These are phyloP conservation scores for Andrena bicolor DNA, from an alignment of 2,888 invertebrate genomes.

Conservation along the genomic window DNA sequence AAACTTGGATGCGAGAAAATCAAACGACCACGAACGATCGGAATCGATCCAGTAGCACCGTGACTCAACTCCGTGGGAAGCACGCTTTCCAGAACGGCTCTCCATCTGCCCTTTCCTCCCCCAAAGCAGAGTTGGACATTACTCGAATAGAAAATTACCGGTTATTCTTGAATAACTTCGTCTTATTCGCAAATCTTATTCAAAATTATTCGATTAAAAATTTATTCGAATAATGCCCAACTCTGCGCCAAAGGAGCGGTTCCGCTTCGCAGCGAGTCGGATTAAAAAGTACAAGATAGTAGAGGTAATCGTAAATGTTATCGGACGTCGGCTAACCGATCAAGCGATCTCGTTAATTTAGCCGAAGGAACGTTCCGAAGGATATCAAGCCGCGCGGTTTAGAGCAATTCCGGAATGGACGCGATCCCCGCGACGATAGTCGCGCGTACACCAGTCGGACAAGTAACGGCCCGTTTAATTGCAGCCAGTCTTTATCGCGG, in stretches of 20 bases:
- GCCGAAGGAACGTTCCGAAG: background rate
- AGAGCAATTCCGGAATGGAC: constrained; percentile 10
- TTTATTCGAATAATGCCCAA: no score
- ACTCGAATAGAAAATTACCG: no score
- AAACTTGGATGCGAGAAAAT: constrained; percentile 25
- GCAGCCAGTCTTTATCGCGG: background rate
- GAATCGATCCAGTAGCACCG: constrained; percentile 16
- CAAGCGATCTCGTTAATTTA: constrained; percentile 16
- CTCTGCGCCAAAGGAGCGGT: background rate
- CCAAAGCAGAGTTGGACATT: no score
- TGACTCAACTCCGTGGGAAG: no score
- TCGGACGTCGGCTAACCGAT: constrained; percentile 1
- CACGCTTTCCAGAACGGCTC: no score
- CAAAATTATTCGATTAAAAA: no score
- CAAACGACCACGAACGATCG: constrained; percentile 32
- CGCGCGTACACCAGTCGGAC: background rate
- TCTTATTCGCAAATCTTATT: no score
- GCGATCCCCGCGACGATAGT: background rate
- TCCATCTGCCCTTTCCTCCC: no score
- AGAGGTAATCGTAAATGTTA: constrained; percentile 27
- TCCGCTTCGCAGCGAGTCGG: constrained; percentile 19
- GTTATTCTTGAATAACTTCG: no score
- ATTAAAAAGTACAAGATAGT: constrained; percentile 42
- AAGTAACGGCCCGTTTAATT: background rate
- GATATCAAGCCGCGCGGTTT: background rate